Conservation (phyloP, 2,797 vertebrate genomes). For the Diceros bicornis region DNA sequence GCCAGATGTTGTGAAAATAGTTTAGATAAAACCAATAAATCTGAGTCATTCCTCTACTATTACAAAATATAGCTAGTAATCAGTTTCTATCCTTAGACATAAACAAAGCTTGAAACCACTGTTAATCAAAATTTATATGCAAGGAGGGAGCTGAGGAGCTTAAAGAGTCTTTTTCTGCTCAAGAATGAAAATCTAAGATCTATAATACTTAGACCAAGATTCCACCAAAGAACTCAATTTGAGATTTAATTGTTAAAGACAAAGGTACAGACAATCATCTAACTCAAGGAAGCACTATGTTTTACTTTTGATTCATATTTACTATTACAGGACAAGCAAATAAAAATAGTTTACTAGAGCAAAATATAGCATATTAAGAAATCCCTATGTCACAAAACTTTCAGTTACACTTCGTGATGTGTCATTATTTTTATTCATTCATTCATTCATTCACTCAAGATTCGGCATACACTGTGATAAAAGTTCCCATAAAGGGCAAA, state of each 20-base stretch:
- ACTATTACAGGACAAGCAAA: not conserved
- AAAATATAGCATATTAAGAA: slow-evolving; percentile 1
- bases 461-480: not conserved
- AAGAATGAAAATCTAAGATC: not conserved
- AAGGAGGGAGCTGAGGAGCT: not conserved
- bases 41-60: not conserved
- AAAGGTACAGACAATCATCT: not conserved
- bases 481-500: not conserved
- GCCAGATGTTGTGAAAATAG: slow-evolving; percentile 25
- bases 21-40: slow-evolving; percentile 38
- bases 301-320: slow-evolving; percentile 47
- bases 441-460: slow-evolving; percentile 34
- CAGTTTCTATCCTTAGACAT: not conserved
- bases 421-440: slow-evolving; percentile 9
- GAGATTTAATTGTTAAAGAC: slow-evolving; percentile 4
- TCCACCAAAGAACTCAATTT: not conserved
- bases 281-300: not conserved
- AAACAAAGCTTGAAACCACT: not conserved
- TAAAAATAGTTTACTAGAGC: not conserved
- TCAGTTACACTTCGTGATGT: not conserved
- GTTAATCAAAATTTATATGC: slow-evolving; percentile 30
- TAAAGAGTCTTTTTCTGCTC: not conserved
- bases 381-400: not conserved
- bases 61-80: slow-evolving; percentile 44
- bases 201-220: not conserved